A percentile compares a stretch with the other conserved stretches of the same genome.
Conservation (phyloP, 2,113 vertebrate species). For the Ochotona curzoniae region DNA sequence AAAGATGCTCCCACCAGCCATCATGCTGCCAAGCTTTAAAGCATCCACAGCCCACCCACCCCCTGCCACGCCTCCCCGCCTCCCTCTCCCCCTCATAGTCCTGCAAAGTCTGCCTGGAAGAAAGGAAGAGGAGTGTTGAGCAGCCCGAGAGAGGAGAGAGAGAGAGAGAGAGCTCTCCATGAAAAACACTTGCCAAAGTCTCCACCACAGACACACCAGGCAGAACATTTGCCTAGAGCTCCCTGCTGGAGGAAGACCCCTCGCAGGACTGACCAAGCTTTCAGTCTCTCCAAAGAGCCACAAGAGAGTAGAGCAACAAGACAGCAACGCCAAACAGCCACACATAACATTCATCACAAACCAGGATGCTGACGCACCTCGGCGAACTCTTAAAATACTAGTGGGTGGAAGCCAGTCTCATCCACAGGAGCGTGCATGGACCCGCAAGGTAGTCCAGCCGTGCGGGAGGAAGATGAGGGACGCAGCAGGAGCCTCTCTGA, state of each 20-base stretch:
- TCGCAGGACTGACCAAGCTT: background rate
- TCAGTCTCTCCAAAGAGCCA: background rate
- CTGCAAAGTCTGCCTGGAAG: background rate
- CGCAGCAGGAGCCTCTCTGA: background rate
- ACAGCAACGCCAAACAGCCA: background rate
- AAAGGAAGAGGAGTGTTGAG: background rate
- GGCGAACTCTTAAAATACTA: background rate
- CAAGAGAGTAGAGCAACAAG: background rate
- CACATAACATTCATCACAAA: slow-evolving; percentile 2
- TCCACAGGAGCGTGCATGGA: background rate
- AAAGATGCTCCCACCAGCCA: background rate
- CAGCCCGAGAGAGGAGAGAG: background rate
- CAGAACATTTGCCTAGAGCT: background rate
- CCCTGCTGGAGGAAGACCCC: background rate
- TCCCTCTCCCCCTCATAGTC: too few species aligned
- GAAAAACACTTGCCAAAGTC: background rate
- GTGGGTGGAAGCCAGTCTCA: background rate
- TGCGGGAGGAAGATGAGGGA: background rate
- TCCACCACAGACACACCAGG: background rate
- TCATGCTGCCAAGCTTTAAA: background rate
- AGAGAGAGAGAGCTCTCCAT: background rate
- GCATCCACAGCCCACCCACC: background rate
- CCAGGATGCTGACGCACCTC: background rate
- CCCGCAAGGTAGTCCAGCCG: background rate
- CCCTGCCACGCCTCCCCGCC: too few species aligned